Evolutionary conservation across 2,113 vertebrate species (phyloP).

Genomic region (Pomatorhinus ruficollis): DNA sequence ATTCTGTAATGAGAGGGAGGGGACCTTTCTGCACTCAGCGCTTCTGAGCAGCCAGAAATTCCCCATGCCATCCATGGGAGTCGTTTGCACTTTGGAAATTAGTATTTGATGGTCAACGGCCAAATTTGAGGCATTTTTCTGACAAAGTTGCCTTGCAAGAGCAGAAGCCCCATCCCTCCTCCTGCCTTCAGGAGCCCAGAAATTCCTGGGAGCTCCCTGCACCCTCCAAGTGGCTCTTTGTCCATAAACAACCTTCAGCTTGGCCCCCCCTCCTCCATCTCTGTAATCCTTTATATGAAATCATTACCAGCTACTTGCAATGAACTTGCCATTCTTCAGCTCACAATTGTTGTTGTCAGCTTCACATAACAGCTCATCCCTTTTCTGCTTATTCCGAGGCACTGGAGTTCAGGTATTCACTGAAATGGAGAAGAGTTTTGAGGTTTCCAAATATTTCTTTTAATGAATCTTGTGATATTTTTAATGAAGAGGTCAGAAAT

Average conservation of each 20-base stretch:
- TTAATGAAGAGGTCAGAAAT: conserved; percentile 54
- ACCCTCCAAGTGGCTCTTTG: neutral
- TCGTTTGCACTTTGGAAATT: neutral
- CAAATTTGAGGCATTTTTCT: neutral
- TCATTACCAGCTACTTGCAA: conserved; percentile 43
- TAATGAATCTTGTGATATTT: conserved; percentile 51
- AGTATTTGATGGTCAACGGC: neutral
- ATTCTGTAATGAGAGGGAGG: neutral
- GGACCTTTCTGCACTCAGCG: neutral
- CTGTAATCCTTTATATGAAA: conserved; percentile 11
- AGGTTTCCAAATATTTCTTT: conserved; percentile 34
- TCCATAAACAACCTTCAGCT: conserved; percentile 14
- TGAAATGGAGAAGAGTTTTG: conserved; percentile 42
- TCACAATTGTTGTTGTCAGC: conserved; percentile 49
- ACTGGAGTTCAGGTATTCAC: conserved; percentile 56
- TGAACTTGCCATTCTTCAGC: conserved; percentile 28
- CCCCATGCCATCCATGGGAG: neutral
- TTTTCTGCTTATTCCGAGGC: conserved; percentile 33
- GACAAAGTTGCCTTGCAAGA: neutral
- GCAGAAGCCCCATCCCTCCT: neutral
- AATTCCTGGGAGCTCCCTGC: neutral
- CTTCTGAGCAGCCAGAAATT: neutral
- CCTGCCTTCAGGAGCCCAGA: neutral
- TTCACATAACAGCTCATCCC: conserved; percentile 32
- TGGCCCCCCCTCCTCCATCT: neutral